phyloP scores from a whole-genome alignment of 2,888 invertebrate genomes.

The Anarsia innoxiella region DNA sequence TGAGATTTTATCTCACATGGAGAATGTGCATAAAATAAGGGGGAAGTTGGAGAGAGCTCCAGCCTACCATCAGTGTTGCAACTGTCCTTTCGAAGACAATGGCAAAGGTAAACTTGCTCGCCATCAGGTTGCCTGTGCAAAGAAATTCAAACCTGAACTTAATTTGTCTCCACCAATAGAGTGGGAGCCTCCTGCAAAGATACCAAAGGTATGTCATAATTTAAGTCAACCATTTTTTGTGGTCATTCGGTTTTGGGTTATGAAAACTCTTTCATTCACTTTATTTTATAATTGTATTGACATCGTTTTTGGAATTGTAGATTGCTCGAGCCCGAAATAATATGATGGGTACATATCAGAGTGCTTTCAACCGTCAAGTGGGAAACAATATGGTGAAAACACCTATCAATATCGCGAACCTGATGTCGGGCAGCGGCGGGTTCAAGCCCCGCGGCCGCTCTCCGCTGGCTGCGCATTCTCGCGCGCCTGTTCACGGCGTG shows the following conservation, averaged over 20 bases:
- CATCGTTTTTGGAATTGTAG: slow-evolving; percentile 25
- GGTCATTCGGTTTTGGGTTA: too few species aligned
- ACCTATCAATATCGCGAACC: slow-evolving; percentile 25
- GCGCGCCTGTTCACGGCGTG: slow-evolving; percentile 37
- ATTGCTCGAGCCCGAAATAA: slow-evolving; percentile 45
- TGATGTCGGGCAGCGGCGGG: slow-evolving; percentile 24
- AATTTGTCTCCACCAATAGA: slow-evolving; percentile 91
- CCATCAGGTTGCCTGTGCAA: slow-evolving; percentile 90
- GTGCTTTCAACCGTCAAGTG: slow-evolving; percentile 51
- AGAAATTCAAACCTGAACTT: slow-evolving; percentile 90
- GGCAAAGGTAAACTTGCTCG: slow-evolving; percentile 92
- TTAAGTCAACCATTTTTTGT: slow-evolving; percentile 19
- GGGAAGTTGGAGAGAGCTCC: slow-evolving; percentile 90
- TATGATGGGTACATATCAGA: slow-evolving; percentile 48
- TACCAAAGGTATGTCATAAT: slow-evolving; percentile 78
- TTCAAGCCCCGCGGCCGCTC: slow-evolving; percentile 47
- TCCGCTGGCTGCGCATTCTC: slow-evolving; percentile 28
- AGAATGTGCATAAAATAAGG: slow-evolving; percentile 88
- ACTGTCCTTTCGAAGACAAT: slow-evolving; percentile 95
- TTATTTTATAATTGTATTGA: too few species aligned
- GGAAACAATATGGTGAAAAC: slow-evolving; percentile 41
- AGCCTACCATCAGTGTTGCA: slow-evolving; percentile 92
- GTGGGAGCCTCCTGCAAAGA: slow-evolving; percentile 96
- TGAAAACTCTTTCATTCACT: too few species aligned
- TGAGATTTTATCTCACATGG: slow-evolving; percentile 94